These are phyloP conservation scores for Sus scrofa DNA, from an alignment of 2,113 vertebrate genomes.

Conservation along the genomic window T2T-Sscrofa CM000830.6:134099001-134099500, in stretches of 20 bases:
- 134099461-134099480: not conserved
- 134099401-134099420: constrained; percentile 16
- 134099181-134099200: not conserved
- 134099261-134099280: constrained; percentile 42
- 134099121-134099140: not conserved
- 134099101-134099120: too few relatives aligned
- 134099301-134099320: not conserved
- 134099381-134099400: too few relatives aligned
- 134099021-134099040: too few relatives aligned
- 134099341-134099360: too few relatives aligned
- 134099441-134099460: not conserved
- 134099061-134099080: too few relatives aligned
- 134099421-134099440: constrained; percentile 35
- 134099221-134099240: not conserved
- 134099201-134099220: not conserved
- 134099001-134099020: too few relatives aligned
- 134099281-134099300: constrained; percentile 41
- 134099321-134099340: too few relatives aligned
- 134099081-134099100: too few relatives aligned
- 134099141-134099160: not conserved
- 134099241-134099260: not conserved
- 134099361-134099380: too few relatives aligned
- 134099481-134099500: not conserved
- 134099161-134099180: not conserved
- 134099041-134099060: too few relatives aligned